A percentile compares a stretch with the other conserved stretches of the same genome.
These are phyloP conservation scores for Oegoconia quadripuncta DNA, from an alignment of 2,888 invertebrate genomes.

Conservation along the genomic window DNA sequence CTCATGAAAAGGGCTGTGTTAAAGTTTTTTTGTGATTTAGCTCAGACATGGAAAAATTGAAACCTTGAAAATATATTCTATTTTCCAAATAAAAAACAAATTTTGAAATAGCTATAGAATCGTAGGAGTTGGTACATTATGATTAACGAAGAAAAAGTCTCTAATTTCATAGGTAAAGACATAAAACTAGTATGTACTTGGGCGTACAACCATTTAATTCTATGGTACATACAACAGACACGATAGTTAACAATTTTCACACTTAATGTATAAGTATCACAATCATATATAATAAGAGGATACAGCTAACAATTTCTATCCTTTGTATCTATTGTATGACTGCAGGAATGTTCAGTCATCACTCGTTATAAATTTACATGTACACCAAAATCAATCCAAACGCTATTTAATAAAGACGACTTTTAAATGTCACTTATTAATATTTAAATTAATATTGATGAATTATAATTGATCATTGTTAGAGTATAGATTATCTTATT, in stretches of 20 bases:
- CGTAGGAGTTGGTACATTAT: too few species aligned
- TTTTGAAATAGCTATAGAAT: too few species aligned
- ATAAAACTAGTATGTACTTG: too few species aligned
- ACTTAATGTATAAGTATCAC: neutral
- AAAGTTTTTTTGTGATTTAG: too few species aligned
- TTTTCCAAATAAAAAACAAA: too few species aligned
- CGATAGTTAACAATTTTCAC: slow-evolving; percentile 1
- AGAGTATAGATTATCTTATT: slow-evolving; percentile 27
- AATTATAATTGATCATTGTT: slow-evolving; percentile 34
- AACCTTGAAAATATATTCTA: too few species aligned
- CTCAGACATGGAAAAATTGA: too few species aligned
- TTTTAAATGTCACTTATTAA: slow-evolving; percentile 4
- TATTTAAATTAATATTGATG: slow-evolving; percentile 32
- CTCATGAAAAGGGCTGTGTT: too few species aligned
- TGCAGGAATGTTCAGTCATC: slow-evolving; percentile 15
- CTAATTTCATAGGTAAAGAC: too few species aligned
- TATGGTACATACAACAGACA: too few species aligned
- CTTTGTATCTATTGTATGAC: slow-evolving; percentile 20
- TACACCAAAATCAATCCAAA: slow-evolving; percentile 14
- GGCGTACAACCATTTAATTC: too few species aligned
- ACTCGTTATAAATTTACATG: slow-evolving; percentile 10
- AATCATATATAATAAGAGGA: slow-evolving; percentile 18
- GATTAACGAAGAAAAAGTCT: too few species aligned
- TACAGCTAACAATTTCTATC: slow-evolving; percentile 23
- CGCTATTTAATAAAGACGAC: slow-evolving; percentile 7